Base-by-base conservation (phyloP, 2,888 invertebrate genomes). In the Erebia aethiops region DNA sequence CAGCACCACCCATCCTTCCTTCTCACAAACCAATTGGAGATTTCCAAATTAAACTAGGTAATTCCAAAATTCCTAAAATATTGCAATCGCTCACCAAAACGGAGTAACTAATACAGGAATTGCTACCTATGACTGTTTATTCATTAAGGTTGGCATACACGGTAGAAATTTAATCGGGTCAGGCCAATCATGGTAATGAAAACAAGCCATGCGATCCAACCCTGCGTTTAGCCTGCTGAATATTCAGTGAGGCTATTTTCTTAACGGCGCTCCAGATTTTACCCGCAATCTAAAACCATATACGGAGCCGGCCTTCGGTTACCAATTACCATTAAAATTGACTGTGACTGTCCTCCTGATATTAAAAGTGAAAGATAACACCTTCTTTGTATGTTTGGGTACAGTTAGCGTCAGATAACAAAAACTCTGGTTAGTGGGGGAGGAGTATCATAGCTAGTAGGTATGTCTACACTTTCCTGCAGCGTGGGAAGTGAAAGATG, bases 121-220 rank as follows among this genome's bases (percentile, higher is more conserved):
- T 21, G 21, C 54, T 63, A 56, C 54, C 70, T 73, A 62, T 61
- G 49, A 26, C 69, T 75, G 62, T 73, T 71, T 73, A 75, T 73
- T 71, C 73, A 70, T 73, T 73, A 68, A 62, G 68, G 68, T 68
- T 65, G 66, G 70, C 60, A 71, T 66, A 76, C 70, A 77, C 73
- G 73, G 65, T 71, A 77, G 80, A 80, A 81, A 82, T 87, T 83
- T 84, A 89, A 89, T 84, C 84, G 84, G 91, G 90, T 89, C 91
- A 88, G 84, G 80, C 87, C 91, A 91, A 92, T 92, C 90, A 91
- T 89, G 88, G 85, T 91, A 92, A 91, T 92, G 91, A 91, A 91
- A 91, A 91, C 90, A 88, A 87, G 85, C 87, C 89, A 88, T 89
- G 89, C 90, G 67, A 75, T 80, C 82, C 83, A 69, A 72, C 69